Evolutionary conservation across 2,888 invertebrate genomes (phyloP).

Genomic region (Micoletzkya japonica): DNA sequence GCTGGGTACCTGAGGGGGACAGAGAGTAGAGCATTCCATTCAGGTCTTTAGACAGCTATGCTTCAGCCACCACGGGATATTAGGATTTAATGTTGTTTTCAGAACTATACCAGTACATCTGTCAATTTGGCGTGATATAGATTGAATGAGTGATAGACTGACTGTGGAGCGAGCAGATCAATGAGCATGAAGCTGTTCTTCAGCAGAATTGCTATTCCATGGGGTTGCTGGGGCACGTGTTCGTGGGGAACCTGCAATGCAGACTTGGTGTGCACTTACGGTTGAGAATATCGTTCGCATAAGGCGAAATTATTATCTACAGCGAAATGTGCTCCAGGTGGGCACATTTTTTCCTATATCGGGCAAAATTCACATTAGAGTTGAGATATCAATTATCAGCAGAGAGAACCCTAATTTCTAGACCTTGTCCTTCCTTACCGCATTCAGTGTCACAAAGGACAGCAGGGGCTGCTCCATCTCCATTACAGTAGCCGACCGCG

Average conservation of each 20-base stretch:
- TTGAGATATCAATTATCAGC: too few relatives aligned
- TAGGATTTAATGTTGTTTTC: too few relatives aligned
- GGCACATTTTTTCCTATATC: too few relatives aligned
- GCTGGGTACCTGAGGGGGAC: conserved; percentile 78
- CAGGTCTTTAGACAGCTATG: too few relatives aligned
- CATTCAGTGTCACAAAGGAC: conserved; percentile 84
- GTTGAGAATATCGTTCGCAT: background rate
- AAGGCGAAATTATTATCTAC: background rate
- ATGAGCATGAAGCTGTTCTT: conserved; percentile 97
- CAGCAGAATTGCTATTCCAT: conserved; percentile 93
- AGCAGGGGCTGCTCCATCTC: conserved; percentile 99
- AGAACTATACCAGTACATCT: too few relatives aligned
- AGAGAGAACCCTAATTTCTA: too few relatives aligned
- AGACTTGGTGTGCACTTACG: too few relatives aligned
- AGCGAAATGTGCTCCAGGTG: background rate
- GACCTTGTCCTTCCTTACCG: background rate
- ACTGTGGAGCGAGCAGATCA: conserved; percentile 87
- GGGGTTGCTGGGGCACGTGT: conserved; percentile 86
- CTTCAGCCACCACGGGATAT: too few relatives aligned
- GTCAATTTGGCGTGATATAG: too few relatives aligned
- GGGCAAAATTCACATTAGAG: too few relatives aligned
- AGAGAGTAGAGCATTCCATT: too few relatives aligned
- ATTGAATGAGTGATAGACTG: conserved; percentile 38
- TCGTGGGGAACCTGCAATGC: conserved; percentile 17
- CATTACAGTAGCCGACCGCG: conserved; percentile 72